Base-by-base conservation (phyloP, 2,888 invertebrate species). In the Mythimna ferrago region DNA sequence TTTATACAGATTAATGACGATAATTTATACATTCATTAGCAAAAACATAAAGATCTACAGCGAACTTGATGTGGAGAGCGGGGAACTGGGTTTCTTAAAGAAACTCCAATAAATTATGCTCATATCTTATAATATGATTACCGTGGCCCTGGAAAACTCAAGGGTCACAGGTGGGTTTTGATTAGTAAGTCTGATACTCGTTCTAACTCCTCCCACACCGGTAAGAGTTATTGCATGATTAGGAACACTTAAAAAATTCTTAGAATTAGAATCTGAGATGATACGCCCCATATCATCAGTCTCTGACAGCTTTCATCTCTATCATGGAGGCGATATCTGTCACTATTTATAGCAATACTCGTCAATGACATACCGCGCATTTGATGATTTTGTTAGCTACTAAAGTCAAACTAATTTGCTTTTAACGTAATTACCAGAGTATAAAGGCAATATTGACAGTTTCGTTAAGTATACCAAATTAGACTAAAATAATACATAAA, bases 311-410 rank as follows among this genome's bases (percentile, higher is more conserved):
- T 3, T 21, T 26, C 26, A 48, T 71, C 21, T 11, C 11, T 11
- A 21, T 5, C 5, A 14, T 11, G 26, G 21, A 71, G 53, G 6
- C 6, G 7, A 62, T 26, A 80, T 57, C 41, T 57, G 51, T 53
- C 57, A 53, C 48, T 54, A 61, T 73, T 57, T 10, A 48, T 26
- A 35, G 35, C 53, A 26, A 53, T 58, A 53, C 2, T 58, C 11
- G 0, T 53, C 32, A 16, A 78, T 70, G n/a, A 73, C 41, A 58
- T 54, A 58, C 9, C 32, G 38, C 26, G 19, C 41, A 41, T 60
- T 73, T 58, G 51, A 57, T 60, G 41, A 70, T 58, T 78, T 53
- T 16, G 6, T 44, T 58, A 44, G 26, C 11, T 38, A 9, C 38
- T 38, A 51, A 9, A 53, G n/a, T n/a, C 32, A 35, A 57, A 5